phyloP scores from a whole-genome alignment of 2,888 invertebrate genomes.

The Synergus itoensis region DNA sequence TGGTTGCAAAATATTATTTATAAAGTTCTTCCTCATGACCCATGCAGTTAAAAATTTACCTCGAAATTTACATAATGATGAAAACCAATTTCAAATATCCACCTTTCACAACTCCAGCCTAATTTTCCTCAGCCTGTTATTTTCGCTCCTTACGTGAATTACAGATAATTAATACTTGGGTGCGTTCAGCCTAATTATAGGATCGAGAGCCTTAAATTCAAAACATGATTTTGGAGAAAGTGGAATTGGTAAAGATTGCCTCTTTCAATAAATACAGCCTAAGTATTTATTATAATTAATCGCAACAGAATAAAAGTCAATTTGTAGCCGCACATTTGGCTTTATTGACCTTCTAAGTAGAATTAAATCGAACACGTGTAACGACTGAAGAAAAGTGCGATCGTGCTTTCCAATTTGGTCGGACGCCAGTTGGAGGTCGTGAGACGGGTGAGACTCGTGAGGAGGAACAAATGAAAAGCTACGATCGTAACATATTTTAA shows the following conservation, averaged over 20 bases:
- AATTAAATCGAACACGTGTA: neutral
- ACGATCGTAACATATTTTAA: conserved; percentile 69
- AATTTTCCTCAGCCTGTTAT: neutral
- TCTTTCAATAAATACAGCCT: neutral
- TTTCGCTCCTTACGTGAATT: neutral
- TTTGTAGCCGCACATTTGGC: neutral
- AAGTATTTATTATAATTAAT: no score
- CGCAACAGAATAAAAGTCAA: neutral
- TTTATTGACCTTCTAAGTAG: neutral
- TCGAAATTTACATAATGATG: neutral
- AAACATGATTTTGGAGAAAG: neutral
- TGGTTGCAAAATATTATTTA: no score
- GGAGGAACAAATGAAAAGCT: conserved; percentile 52
- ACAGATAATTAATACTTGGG: neutral
- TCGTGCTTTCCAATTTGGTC: conserved; percentile 72
- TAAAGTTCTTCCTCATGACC: no score
- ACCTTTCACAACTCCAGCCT: neutral
- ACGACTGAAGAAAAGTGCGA: neutral
- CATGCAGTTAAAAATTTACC: neutral
- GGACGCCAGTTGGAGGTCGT: conserved; percentile 67
- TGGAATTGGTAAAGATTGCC: neutral
- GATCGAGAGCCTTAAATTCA: neutral
- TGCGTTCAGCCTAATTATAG: neutral
- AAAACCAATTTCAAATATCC: neutral
- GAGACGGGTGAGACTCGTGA: conserved; percentile 50